A percentile compares a stretch with the other conserved stretches of the same genome.
These are phyloP conservation scores for Smittia aterrima DNA, from an alignment of 2,888 invertebrate genomes.

Conservation along the genomic window DNA sequence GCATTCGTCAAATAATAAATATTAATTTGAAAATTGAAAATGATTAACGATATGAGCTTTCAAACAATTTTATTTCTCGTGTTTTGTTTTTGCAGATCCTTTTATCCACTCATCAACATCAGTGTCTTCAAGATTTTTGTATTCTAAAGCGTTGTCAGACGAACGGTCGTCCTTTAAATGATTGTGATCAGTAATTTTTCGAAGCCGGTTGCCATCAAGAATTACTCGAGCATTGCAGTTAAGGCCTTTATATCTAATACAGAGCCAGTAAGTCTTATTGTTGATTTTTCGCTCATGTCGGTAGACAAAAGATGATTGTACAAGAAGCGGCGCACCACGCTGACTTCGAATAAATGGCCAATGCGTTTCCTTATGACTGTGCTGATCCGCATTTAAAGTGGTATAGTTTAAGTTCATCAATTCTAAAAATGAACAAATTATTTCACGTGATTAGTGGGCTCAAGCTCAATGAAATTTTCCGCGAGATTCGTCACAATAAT, in stretches of 20 bases:
- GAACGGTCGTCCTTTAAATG: slow-evolving; percentile 36
- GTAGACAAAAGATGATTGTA: slow-evolving; percentile 41
- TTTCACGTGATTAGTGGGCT: background rate
- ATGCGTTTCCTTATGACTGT: background rate
- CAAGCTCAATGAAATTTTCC: background rate
- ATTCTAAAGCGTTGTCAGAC: slow-evolving; percentile 2
- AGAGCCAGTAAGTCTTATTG: slow-evolving; percentile 42
- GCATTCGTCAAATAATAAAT: background rate
- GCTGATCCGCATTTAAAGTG: background rate
- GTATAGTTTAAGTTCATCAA: slow-evolving; percentile 16
- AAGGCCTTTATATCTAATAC: slow-evolving; percentile 40
- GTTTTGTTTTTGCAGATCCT: background rate
- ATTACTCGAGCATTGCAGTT: slow-evolving; percentile 43
- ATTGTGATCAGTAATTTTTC: slow-evolving; percentile 42
- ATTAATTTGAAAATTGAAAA: too few species aligned
- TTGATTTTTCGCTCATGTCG: slow-evolving; percentile 42
- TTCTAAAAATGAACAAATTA: slow-evolving; percentile 24
- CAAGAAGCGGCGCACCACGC: slow-evolving; percentile 43
- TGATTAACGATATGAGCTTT: too few species aligned
- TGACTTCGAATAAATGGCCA: slow-evolving; percentile 43
- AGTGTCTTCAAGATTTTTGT: slow-evolving; percentile 17
- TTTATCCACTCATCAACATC: slow-evolving; percentile 20
- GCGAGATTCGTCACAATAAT: background rate
- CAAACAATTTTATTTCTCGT: background rate
- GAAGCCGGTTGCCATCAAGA: slow-evolving; percentile 39